Base-by-base conservation (phyloP, 2,888 invertebrate genomes). In the Apocheima hispidaria region DNA sequence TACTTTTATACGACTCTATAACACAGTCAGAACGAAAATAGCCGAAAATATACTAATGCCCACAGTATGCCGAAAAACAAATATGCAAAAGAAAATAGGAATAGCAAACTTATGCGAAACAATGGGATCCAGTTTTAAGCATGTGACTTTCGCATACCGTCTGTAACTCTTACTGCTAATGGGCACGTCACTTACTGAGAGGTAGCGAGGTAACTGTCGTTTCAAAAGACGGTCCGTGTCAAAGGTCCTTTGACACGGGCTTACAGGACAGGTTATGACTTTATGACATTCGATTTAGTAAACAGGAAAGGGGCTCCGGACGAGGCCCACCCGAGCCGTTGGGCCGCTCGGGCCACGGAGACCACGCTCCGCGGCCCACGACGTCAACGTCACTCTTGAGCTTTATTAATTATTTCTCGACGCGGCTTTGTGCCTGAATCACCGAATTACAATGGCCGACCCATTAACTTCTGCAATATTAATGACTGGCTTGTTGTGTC, bases 381-480 rank as follows among this genome's bases (percentile, higher is more conserved):
- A 33, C 52, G 58, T 35, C 63, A 55, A 63, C 63, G 66, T 63
- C 64, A 62, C 68, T 66, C 66, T 67, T 48, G 56, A 69, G 55
- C 62, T 54, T 67, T 65, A 71, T 72, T 68, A 68, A 70, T 71
- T 70, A 71, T 69, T 69, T 66, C 57, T 56, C 61, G 59, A 50
- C 60, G 58, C 63, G 62, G 64, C 70, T 73, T 75, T 77, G 72
- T 77, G 66, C 71, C 61, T 48, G 61, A 66, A 61, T 73, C 65
- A 64, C 70, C 62, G 60, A 65, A 72, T 73, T 72, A 77, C 73
- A 71, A 74, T 72, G 63, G 66, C 72, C 60, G 66, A 63, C 65
- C 65, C 69, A 67, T 69, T 67, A 69, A 62, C 64, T 68, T 67
- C 62, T 68, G 64, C 65, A 66, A 63, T 66, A 68, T 68, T 65